Evolutionary conservation across 2,797 vertebrate species (phyloP).

Genomic region (Gallinago nigripennis): DNA sequence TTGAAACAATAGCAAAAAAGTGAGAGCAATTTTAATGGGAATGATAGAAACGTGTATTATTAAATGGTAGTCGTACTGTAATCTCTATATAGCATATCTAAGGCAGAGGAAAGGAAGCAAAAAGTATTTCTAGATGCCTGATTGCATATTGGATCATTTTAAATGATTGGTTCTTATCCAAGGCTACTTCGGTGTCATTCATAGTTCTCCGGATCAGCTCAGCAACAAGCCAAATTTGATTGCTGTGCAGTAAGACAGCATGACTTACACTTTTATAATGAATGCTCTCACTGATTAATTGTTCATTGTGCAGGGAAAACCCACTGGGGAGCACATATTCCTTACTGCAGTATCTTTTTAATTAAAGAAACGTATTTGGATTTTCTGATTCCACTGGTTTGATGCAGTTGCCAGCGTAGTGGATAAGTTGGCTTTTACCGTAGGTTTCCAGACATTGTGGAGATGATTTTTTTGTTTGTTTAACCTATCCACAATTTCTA

Average conservation of each 20-base stretch:
- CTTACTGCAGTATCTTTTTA: background rate
- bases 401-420: background rate
- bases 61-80: background rate
- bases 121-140: background rate
- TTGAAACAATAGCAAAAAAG: background rate
- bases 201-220: background rate
- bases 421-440: background rate
- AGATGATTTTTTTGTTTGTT: background rate
- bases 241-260: background rate
- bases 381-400: background rate
- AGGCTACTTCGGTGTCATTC: background rate
- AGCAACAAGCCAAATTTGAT: background rate
- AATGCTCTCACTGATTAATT: slow-evolving; percentile 1
- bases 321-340: background rate
- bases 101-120: background rate
- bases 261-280: background rate
- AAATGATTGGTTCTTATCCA: background rate
- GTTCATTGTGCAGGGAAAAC: background rate
- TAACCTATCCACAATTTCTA: background rate
- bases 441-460: background rate
- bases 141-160: background rate
- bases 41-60: background rate
- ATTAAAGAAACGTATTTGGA: background rate
- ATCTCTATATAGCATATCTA: background rate
- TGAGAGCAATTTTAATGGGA: background rate